phyloP scores from a whole-genome alignment of 2,888 invertebrate species.

The Oligia latruncula region DNA sequence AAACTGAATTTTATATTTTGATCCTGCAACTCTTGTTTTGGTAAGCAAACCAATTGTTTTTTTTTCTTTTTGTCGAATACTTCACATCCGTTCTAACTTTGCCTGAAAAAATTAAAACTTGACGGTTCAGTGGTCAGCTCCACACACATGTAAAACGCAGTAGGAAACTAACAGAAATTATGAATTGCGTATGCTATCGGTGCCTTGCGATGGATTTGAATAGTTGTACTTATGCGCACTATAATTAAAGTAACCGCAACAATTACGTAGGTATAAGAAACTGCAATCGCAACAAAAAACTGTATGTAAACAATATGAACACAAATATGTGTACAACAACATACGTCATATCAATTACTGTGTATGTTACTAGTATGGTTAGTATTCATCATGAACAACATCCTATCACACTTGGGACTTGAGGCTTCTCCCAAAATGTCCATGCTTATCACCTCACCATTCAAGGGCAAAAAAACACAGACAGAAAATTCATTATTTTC shows the following conservation, averaged over 20 bases:
- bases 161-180: conserved; percentile 43
- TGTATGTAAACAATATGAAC: conserved; percentile 49
- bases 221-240: conserved; percentile 38
- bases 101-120: conserved; percentile 38
- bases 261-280: conserved; percentile 57
- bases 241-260: conserved; percentile 61
- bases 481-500: neutral
- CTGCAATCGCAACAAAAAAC: conserved; percentile 63
- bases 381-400: conserved; percentile 9
- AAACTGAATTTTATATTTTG: conserved; percentile 54
- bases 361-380: neutral
- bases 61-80: conserved; percentile 29
- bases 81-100: neutral
- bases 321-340: conserved; percentile 28
- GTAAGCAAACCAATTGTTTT: conserved; percentile 68
- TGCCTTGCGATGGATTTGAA: conserved; percentile 34
- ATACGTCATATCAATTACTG: conserved; percentile 30
- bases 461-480: neutral
- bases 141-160: conserved; percentile 36
- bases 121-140: conserved; percentile 54
- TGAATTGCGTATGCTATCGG: conserved; percentile 41
- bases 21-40: conserved; percentile 57
- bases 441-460: neutral
- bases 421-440: neutral
- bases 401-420: neutral